A percentile compares a stretch with the other conserved stretches of the same genome.
These are phyloP conservation scores for Salpingus planirostris DNA, from an alignment of 2,888 invertebrate genomes.

Conservation along the genomic window DNA sequence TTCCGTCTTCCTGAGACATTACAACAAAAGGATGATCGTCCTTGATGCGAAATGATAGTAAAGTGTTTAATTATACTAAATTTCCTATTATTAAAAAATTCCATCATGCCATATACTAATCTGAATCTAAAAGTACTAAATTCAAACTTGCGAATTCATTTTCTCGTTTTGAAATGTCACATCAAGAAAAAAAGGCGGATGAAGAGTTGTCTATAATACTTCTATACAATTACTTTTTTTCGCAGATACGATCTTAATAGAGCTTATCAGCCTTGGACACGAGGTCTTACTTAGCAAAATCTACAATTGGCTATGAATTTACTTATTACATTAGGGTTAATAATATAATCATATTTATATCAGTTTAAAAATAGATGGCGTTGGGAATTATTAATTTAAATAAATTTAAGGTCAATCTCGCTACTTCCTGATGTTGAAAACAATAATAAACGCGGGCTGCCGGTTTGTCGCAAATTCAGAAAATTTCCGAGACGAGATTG, in stretches of 20 bases:
- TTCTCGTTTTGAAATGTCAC: no score
- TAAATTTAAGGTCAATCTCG: slow-evolving; percentile 14
- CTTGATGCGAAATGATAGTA: no score
- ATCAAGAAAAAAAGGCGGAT: no score
- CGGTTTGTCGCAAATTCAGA: no score
- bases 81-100: slow-evolving; percentile 10
- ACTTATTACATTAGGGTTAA: slow-evolving; percentile 12
- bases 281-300: slow-evolving; percentile 8
- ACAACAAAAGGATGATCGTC: no score
- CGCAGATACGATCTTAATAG: no score
- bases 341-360: slow-evolving; percentile 10
- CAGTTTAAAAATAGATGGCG: slow-evolving; percentile 11
- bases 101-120: slow-evolving; percentile 4
- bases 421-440: slow-evolving; percentile 8
- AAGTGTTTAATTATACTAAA: slow-evolving; percentile 5
- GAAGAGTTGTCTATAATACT: no score
- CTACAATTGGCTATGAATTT: slow-evolving; percentile 5
- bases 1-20: no score
- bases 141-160: no score
- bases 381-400: slow-evolving; percentile 7
- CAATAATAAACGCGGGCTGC: background rate
- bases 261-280: slow-evolving; percentile 7
- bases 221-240: no score
- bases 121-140: no score
- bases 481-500: no score